Percentiles rank a stretch among this genome's conserved stretches.
These are phyloP conservation scores for Amblyopsis rosae DNA, from an alignment of 2,113 vertebrate genomes.

Conservation along the genomic window DNA sequence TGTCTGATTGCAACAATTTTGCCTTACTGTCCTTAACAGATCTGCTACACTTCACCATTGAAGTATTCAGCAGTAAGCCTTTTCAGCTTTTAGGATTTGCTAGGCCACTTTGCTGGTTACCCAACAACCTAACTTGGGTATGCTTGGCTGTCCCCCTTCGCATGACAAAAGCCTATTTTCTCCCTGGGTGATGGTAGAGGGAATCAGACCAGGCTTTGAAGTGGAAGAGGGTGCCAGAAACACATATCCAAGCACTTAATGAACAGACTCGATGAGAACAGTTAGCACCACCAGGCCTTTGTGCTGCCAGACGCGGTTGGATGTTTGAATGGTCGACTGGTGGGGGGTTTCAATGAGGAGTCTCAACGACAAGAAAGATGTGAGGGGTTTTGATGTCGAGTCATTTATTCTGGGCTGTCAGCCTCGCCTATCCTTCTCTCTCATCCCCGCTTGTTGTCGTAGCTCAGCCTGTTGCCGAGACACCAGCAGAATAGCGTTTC, in stretches of 20 bases:
- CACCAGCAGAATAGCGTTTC: too few relatives aligned
- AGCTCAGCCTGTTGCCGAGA: too few relatives aligned
- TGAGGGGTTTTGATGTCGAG: constrained; percentile 70
- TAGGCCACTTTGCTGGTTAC: constrained; percentile 34
- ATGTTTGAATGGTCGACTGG: constrained; percentile 34
- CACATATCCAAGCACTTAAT: constrained; percentile 59
- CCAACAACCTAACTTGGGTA: constrained; percentile 30
- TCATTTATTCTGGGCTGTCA: constrained; percentile 71
- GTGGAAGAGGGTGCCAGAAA: constrained; percentile 41
- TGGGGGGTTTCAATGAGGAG: constrained; percentile 19
- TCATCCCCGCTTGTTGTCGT: background rate
- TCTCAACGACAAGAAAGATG: constrained; percentile 64
- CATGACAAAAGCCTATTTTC: constrained; percentile 39
- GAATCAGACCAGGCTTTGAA: constrained; percentile 59
- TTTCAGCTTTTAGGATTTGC: constrained; percentile 22
- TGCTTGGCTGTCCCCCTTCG: constrained; percentile 22
- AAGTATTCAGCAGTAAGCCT: constrained; percentile 7
- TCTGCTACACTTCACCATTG: constrained; percentile 4
- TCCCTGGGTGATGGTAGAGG: constrained; percentile 33
- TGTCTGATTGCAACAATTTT: background rate
- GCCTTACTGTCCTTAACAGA: background rate
- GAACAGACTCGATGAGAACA: constrained; percentile 37
- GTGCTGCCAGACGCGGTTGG: background rate
- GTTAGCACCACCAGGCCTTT: too few relatives aligned
- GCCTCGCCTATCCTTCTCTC: constrained; percentile 32